phyloP scores from a whole-genome alignment of 2,888 invertebrate species.

The Julus scandinavius region DNA sequence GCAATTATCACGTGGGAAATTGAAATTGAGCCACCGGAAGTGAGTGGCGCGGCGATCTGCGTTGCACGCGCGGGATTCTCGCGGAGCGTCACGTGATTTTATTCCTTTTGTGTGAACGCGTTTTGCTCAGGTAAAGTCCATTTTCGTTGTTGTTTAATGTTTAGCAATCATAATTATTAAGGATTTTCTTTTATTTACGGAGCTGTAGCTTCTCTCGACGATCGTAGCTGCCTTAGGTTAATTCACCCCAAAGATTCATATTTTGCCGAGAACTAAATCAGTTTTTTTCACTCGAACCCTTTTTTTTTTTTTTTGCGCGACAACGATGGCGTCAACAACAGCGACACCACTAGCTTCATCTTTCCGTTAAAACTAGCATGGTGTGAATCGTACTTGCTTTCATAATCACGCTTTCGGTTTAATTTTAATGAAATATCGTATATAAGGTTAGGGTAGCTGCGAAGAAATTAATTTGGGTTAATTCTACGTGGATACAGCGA shows the following conservation, averaged over 20 bases:
- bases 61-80: slow-evolving; percentile 30
- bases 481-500: no score
- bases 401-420: neutral
- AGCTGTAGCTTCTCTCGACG: neutral
- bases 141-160: slow-evolving; percentile 6
- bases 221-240: neutral
- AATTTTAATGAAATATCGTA: neutral
- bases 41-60: neutral
- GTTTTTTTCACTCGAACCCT: neutral
- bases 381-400: neutral
- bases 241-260: neutral
- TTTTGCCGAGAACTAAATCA: neutral
- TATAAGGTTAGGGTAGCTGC: no score
- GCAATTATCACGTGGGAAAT: neutral
- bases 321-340: slow-evolving; percentile 6
- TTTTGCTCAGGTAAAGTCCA: slow-evolving; percentile 45
- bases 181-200: neutral
- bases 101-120: slow-evolving; percentile 40
- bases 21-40: neutral
- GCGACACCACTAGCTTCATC: neutral
- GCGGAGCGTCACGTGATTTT: slow-evolving; percentile 44
- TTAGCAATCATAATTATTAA: neutral
- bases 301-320: neutral
- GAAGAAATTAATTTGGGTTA: no score
- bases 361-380: neutral